Conservation (phyloP, 2,113 vertebrate species). For the Anguilla japonica region DNA sequence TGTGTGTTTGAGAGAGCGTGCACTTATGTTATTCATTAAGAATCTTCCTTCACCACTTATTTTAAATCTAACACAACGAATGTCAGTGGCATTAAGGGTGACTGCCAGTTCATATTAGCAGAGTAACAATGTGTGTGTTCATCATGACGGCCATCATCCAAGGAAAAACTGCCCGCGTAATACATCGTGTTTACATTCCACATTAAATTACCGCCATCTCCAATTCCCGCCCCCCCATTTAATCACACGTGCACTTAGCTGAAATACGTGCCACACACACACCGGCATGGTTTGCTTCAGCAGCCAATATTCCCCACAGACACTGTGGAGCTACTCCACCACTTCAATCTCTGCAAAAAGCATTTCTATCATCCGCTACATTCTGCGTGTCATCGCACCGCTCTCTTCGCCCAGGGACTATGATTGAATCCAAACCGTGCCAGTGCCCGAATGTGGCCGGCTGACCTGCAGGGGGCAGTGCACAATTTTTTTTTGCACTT, state of each 20-base stretch:
- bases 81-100: neutral
- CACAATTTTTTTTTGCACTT: too few relatives aligned
- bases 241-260: slow-evolving; percentile 10
- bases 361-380: neutral
- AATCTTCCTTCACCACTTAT: too few relatives aligned
- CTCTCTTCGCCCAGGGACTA: neutral
- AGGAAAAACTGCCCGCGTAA: neutral
- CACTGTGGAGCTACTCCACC: neutral
- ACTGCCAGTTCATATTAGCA: too few relatives aligned
- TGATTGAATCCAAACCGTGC: too few relatives aligned
- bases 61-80: neutral
- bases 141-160: too few relatives aligned
- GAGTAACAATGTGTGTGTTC: too few relatives aligned
- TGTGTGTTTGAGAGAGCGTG: too few relatives aligned
- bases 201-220: slow-evolving; percentile 1
- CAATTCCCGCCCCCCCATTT: slow-evolving; percentile 11
- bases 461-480: too few relatives aligned
- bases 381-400: neutral
- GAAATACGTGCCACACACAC: neutral
- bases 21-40: too few relatives aligned
- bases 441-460: too few relatives aligned
- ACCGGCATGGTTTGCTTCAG: neutral
- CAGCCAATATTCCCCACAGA: neutral
- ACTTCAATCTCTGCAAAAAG: neutral
- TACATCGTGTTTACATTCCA: neutral